These are phyloP conservation scores for Tenthredo amoena DNA, from an alignment of 2,888 invertebrate species.

Conservation along the genomic window DNA sequence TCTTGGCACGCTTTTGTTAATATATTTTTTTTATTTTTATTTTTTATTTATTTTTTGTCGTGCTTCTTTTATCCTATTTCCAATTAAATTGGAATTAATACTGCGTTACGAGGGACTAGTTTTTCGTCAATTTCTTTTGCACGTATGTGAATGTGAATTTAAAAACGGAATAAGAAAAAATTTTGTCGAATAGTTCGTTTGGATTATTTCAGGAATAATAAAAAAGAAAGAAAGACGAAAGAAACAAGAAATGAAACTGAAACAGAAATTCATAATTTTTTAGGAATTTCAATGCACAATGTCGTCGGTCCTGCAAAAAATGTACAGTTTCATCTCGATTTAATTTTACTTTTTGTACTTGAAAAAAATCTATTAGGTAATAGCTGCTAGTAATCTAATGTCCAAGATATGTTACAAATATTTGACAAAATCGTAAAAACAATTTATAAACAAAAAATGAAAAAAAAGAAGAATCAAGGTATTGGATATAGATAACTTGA, in stretches of 20 bases:
- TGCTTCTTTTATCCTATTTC: neutral
- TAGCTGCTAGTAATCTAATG: no score
- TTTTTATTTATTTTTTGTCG: neutral
- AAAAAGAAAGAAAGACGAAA: no score
- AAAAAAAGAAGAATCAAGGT: neutral
- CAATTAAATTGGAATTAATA: neutral
- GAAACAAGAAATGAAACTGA: neutral
- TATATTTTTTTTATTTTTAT: neutral
- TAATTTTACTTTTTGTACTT: neutral
- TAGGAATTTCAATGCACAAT: neutral
- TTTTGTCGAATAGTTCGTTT: neutral
- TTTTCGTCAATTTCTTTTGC: neutral
- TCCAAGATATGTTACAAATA: neutral
- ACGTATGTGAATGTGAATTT: no score
- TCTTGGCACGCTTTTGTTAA: neutral
- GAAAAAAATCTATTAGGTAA: no score
- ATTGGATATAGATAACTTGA: neutral
- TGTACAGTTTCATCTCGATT: neutral
- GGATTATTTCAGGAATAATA: neutral
- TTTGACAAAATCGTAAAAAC: neutral
- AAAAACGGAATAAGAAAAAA: neutral
- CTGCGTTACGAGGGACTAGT: neutral
- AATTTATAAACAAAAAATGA: neutral
- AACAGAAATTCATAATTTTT: neutral
- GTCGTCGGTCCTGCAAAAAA: neutral